Conservation (phyloP, 2,797 vertebrate genomes). For the Dicrostonyx torquatus region DNA sequence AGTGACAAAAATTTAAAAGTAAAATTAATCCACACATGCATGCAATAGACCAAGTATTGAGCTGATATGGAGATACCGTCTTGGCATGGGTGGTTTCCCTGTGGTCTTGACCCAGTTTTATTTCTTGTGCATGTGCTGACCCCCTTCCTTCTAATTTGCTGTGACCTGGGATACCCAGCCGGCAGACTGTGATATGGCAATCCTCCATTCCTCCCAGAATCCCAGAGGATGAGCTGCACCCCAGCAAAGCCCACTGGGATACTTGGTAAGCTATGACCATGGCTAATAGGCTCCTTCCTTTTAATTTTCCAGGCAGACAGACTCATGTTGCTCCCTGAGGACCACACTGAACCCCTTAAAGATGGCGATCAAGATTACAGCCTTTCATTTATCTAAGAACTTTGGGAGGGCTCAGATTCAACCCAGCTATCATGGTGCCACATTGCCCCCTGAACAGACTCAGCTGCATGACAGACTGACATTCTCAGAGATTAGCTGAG, state of each 20-base stretch:
- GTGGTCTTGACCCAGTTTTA: not conserved
- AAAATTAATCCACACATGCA: not conserved
- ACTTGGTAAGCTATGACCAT: not conserved
- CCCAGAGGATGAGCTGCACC: not conserved
- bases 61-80: not conserved
- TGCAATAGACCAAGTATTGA: not conserved
- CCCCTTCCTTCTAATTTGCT: not conserved
- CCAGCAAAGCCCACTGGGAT: not conserved
- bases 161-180: accelerated
- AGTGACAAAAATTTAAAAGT: not conserved
- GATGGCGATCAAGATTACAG: not conserved
- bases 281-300: not conserved
- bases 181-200: not conserved
- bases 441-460: not conserved
- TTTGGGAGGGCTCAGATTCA: not conserved
- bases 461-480: not conserved
- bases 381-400: constrained; percentile 52
- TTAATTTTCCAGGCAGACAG: not conserved
- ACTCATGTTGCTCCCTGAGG: not conserved
- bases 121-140: accelerated
- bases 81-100: not conserved
- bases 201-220: not conserved
- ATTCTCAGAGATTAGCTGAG: not conserved
- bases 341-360: not conserved
- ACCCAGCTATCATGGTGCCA: not conserved